Percentiles rank a stretch among this genome's conserved stretches.
phyloP scores from a whole-genome alignment of 2,888 invertebrate species.

The Aelia acuminata region DNA sequence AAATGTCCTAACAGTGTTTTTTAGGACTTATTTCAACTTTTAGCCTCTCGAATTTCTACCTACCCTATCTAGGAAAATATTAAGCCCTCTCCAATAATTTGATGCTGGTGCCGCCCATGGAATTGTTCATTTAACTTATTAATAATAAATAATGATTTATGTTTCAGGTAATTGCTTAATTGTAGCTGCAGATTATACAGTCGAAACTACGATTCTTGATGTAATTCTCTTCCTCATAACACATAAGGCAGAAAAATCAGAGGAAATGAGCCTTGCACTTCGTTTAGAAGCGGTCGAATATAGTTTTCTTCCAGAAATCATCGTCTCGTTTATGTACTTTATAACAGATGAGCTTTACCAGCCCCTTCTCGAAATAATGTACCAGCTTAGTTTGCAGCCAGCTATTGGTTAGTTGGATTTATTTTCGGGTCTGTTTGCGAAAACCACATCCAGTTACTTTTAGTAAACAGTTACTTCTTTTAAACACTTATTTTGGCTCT shows the following conservation, averaged over 20 bases:
- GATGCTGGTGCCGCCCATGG: no score
- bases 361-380: constrained; percentile 59
- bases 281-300: constrained; percentile 29
- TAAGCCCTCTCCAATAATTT: no score
- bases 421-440: no score
- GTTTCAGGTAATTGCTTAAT: constrained; percentile 60
- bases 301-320: constrained; percentile 57
- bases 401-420: background rate
- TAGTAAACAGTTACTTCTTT: no score
- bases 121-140: no score
- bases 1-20: no score
- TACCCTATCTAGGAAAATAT: no score
- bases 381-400: constrained; percentile 10
- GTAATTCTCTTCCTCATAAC: constrained; percentile 57
- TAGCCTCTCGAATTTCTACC: no score
- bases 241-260: constrained; percentile 48
- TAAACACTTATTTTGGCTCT: no score
- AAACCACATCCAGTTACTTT: no score
- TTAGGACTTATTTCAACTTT: no score
- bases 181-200: constrained; percentile 48
- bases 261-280: constrained; percentile 33
- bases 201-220: constrained; percentile 59
- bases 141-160: no score
- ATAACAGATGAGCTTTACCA: constrained; percentile 54
- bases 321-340: constrained; percentile 51